These are phyloP conservation scores for Athalia rosae DNA, from an alignment of 2,888 invertebrate species.

Conservation along the genomic window DNA sequence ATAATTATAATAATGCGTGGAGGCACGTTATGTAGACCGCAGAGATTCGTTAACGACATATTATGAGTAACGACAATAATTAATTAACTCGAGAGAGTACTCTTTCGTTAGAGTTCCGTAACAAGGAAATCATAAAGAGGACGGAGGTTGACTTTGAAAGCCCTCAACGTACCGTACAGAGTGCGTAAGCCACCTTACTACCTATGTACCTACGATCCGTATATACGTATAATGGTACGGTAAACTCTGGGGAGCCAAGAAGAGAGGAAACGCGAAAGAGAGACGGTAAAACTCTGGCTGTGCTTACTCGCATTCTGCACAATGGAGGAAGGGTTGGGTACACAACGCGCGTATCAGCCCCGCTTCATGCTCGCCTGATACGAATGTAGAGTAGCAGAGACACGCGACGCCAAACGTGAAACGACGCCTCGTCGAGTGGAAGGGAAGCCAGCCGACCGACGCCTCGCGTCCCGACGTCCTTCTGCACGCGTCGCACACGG, in stretches of 20 bases:
- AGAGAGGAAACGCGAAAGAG: neutral
- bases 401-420: constrained; percentile 35
- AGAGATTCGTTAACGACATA: neutral
- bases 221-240: too few relatives aligned
- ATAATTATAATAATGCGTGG: too few relatives aligned
- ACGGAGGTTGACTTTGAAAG: neutral
- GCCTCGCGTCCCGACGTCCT: neutral
- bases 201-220: too few relatives aligned
- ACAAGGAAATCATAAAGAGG: constrained; percentile 33
- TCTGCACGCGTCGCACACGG: constrained; percentile 18
- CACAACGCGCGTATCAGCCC: constrained; percentile 1
- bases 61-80: neutral
- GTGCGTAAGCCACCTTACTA: neutral
- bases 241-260: neutral
- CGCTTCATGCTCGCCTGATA: constrained; percentile 40
- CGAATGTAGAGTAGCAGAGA: constrained; percentile 46
- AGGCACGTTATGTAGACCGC: neutral
- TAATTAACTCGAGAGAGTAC: constrained; percentile 40
- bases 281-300: neutral
- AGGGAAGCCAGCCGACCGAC: constrained; percentile 28
- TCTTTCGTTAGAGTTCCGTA: constrained; percentile 20
- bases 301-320: too few relatives aligned
- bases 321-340: neutral
- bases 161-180: neutral
- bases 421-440: neutral